phyloP scores from a whole-genome alignment of 2,113 vertebrate genomes.

The Dicentrarchus labrax region DNA sequence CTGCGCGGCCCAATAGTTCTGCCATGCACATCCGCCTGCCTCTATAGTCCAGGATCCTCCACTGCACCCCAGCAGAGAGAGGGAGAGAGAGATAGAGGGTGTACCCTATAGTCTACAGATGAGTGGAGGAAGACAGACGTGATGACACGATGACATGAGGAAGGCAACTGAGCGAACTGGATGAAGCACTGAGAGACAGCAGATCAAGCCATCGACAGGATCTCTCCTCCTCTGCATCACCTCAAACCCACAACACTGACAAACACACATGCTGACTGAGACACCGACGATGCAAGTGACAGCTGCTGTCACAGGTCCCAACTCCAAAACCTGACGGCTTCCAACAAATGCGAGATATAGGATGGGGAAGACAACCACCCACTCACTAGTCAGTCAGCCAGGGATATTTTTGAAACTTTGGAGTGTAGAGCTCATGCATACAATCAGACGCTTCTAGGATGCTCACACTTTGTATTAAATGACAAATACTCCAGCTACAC shows the following conservation, averaged over 20 bases:
- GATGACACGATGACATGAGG: conserved; percentile 35
- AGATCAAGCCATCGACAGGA: conserved; percentile 62
- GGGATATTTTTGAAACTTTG: conserved; percentile 26
- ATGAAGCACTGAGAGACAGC: conserved; percentile 56
- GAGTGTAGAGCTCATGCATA: conserved; percentile 18
- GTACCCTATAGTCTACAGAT: conserved; percentile 38
- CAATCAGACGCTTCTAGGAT: conserved; percentile 15
- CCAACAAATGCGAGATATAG: conserved; percentile 22
- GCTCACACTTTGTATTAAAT: conserved; percentile 28
- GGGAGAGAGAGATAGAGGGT: conserved; percentile 30
- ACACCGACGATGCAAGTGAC: conserved; percentile 45
- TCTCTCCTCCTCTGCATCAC: conserved; percentile 61
- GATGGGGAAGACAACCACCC: conserved; percentile 35
- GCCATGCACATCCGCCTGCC: conserved; percentile 93
- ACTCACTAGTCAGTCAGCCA: conserved; percentile 34
- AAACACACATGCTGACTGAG: conserved; percentile 44
- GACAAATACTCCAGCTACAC: conserved; percentile 21
- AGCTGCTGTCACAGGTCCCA: conserved; percentile 52
- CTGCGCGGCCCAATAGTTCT: conserved; percentile 93
- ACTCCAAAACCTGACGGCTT: conserved; percentile 39
- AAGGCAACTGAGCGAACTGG: conserved; percentile 42
- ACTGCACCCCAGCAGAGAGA: conserved; percentile 42
- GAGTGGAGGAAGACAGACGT: conserved; percentile 42
- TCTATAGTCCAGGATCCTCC: conserved; percentile 79
- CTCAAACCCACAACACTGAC: conserved; percentile 53